These are phyloP conservation scores for Globodera rostochiensis DNA, from an alignment of 1,140 invertebrate genomes.

Conservation along the genomic window DNA sequence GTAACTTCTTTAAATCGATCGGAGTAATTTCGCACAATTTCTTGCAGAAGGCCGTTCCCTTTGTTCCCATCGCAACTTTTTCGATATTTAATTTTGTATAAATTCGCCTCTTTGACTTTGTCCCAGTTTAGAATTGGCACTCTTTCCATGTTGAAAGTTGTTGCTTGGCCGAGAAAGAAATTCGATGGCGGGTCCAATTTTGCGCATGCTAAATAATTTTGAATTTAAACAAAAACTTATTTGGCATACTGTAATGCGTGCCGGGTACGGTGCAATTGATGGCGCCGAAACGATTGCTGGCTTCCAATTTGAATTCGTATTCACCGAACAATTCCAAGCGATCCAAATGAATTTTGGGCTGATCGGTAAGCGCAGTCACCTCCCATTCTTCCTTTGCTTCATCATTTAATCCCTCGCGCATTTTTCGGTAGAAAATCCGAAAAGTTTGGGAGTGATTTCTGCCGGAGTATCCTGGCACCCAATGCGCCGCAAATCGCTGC, in stretches of 20 bases:
- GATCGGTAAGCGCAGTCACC: slow-evolving; percentile 7
- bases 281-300: slow-evolving; percentile 40
- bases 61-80: background rate
- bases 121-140: slow-evolving; percentile 41
- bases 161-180: background rate
- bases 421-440: slow-evolving; percentile 40
- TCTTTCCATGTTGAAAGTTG: slow-evolving; percentile 16
- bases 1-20: background rate
- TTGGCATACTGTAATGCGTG: slow-evolving; percentile 41
- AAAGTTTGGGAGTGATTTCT: slow-evolving; percentile 44
- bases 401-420: background rate
- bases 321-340: slow-evolving; percentile 38
- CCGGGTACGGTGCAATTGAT: slow-evolving; percentile 44
- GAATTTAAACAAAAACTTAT: background rate
- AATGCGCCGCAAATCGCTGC: slow-evolving; percentile 44
- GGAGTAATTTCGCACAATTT: slow-evolving; percentile 34
- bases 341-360: slow-evolving; percentile 26
- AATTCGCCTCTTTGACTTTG: slow-evolving; percentile 45
- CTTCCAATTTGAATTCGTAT: slow-evolving; percentile 47
- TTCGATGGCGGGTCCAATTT: slow-evolving; percentile 26
- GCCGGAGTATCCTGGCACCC: slow-evolving; percentile 54
- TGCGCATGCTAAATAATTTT: slow-evolving; percentile 36
- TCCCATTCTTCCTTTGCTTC: slow-evolving; percentile 26
- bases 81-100: slow-evolving; percentile 40
- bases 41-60: slow-evolving; percentile 24